Percentiles rank a stretch among this genome's conserved stretches.
These are phyloP conservation scores for Invenusta paracnida DNA, from an alignment of 2,888 invertebrate species.

Conservation along the genomic window DNA sequence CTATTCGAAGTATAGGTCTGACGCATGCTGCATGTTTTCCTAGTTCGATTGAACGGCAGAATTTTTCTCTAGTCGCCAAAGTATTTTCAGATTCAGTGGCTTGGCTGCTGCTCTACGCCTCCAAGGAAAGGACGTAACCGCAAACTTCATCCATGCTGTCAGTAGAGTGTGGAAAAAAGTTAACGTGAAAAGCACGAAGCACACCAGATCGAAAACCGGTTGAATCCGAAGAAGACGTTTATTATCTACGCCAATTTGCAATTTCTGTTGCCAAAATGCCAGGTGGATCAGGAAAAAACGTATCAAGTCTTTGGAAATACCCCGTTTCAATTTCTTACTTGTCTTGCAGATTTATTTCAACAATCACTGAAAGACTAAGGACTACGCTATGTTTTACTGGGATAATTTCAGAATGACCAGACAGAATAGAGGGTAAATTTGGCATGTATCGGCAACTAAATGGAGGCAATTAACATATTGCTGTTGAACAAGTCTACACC, in stretches of 20 bases:
- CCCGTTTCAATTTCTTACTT: neutral
- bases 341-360: neutral
- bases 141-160: too few relatives aligned
- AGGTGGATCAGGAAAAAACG: neutral
- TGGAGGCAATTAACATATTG: neutral
- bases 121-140: neutral
- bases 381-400: neutral
- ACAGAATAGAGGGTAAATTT: neutral
- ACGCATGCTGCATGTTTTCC: neutral
- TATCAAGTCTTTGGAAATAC: too few relatives aligned
- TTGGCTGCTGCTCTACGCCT: neutral
- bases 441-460: neutral
- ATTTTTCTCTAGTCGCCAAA: neutral
- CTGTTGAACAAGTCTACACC: neutral
- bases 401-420: neutral
- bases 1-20: neutral
- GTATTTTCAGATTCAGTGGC: neutral
- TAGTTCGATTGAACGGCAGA: neutral
- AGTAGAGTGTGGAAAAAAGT: neutral
- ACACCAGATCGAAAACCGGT: neutral
- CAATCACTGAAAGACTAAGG: neutral
- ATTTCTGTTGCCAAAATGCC: neutral
- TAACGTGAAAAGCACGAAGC: too few relatives aligned
- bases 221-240: neutral
- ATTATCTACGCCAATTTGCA: neutral